Evolutionary conservation across 1,140 invertebrate species (phyloP).

Genomic region (Gonatopus flavifemur): DNA sequence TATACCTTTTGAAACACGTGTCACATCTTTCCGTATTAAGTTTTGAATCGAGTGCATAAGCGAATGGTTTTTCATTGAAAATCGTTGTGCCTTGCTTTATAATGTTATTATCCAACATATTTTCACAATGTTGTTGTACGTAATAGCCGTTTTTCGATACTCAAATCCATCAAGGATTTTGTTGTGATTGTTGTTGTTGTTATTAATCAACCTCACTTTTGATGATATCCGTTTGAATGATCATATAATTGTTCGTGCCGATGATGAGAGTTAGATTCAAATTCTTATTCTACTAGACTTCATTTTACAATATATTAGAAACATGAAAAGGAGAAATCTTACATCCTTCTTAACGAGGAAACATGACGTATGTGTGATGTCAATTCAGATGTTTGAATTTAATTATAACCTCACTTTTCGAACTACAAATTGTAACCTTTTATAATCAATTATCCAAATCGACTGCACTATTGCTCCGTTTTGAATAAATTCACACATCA

Average conservation of each 20-base stretch:
- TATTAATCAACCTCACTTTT: neutral
- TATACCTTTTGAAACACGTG: slow-evolving; percentile 64
- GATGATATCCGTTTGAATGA: neutral
- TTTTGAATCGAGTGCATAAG: slow-evolving; percentile 62
- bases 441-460: too few species aligned
- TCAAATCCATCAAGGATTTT: neutral
- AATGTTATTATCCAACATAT: slow-evolving; percentile 17
- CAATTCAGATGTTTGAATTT: too few species aligned
- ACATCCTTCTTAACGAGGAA: too few species aligned
- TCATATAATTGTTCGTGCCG: neutral
- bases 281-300: too few species aligned
- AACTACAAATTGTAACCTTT: too few species aligned
- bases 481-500: too few species aligned
- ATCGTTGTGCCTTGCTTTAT: slow-evolving; percentile 58
- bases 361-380: too few species aligned
- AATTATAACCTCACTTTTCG: too few species aligned
- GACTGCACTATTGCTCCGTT: too few species aligned
- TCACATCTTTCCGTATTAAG: slow-evolving; percentile 63
- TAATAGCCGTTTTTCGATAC: neutral
- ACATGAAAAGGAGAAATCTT: too few species aligned
- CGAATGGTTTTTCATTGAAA: slow-evolving; percentile 64
- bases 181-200: neutral
- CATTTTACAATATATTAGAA: too few species aligned
- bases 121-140: neutral
- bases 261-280: slow-evolving; percentile 1